phyloP scores from a whole-genome alignment of 1,140 invertebrate genomes.

The Ditylenchus dipsaci region DNA sequence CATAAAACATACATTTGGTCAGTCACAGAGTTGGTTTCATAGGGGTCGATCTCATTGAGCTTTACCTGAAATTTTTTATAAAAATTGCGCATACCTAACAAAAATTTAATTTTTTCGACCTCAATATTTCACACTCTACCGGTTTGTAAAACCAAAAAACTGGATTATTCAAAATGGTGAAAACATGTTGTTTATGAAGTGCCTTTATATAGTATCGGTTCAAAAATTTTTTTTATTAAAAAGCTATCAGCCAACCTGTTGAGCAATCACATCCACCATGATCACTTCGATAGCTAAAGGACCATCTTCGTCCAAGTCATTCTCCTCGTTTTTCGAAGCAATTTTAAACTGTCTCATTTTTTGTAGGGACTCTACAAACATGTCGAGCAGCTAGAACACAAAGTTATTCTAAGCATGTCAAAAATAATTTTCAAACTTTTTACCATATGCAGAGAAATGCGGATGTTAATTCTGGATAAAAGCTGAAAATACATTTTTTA shows the following conservation, averaged over 20 bases:
- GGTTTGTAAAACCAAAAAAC: conserved; percentile 4
- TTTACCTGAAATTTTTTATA: conserved; percentile 69
- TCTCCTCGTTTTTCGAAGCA: background rate
- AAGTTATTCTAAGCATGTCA: too few species aligned
- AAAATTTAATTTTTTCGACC: too few species aligned
- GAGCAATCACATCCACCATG: conserved; percentile 88
- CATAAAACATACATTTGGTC: conserved; percentile 34
- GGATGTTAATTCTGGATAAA: conserved; percentile 79
- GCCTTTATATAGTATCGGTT: too few species aligned
- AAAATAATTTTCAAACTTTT: too few species aligned
- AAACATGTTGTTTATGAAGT: too few species aligned
- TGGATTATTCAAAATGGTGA: background rate
- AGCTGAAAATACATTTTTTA: conserved; percentile 68
- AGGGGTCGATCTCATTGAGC: conserved; percentile 79
- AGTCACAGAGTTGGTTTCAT: conserved; percentile 63
- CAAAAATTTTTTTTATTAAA: too few species aligned
- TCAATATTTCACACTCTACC: too few species aligned
- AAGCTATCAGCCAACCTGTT: conserved; percentile 77
- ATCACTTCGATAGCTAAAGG: conserved; percentile 78
- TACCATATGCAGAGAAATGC: conserved; percentile 73
- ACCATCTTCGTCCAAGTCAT: conserved; percentile 8
- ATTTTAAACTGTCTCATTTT: background rate
- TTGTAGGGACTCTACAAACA: conserved; percentile 65
- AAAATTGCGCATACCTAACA: too few species aligned
- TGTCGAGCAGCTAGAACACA: conserved; percentile 70